Base-by-base conservation (phyloP, 1,140 invertebrate species). In the Drosophila pachea region DNA sequence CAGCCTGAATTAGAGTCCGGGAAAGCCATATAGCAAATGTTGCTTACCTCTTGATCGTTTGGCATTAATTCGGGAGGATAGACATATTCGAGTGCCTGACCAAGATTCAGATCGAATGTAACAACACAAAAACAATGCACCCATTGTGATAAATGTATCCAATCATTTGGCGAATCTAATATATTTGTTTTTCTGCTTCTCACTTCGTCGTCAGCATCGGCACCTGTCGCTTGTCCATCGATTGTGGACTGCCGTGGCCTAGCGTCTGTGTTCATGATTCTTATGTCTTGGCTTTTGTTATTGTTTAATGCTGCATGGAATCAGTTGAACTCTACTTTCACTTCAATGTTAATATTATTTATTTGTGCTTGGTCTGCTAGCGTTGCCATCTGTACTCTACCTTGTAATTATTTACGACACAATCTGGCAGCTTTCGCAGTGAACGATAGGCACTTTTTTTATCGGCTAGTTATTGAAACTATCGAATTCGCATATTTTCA, bases 1-100 rank as follows among this genome's bases (percentile, higher is more conserved):
- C 97, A 98, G 45, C 97, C 97, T 48, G 97, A 98, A 90, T 99
- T 99, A 0, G 98, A 99, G 90, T 99, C 98, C 7, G 98, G 98
- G 91, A 99, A 99, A 8, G 98, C 97, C 86, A 99, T 92, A 90
- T 99, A 99, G 91, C 97, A 99, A 69, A 99, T 96, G 91, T 98
- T 99, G 67, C 95, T 96, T 90, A 97, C 97, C 91, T 99, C 98
- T 91, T 96, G 95, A 89, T 99, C 97, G 8, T 94, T 94, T 56
- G 99, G 90, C 76, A 94, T 93, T 12, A 96, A 92, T 89, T 95
- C 93, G 72, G 92, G 91, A 5, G 98, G 98, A 91, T 96, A 98
- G 22, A 98, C 93, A 73, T 94, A 93, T 94, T 97, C 90, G 63
- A 92, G 91, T 32, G 74, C 86, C 92, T 99, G 98, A 38, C 98